Evolutionary conservation across 2,113 vertebrate genomes (phyloP).

Genomic region (Oostethus manadensis): DNA sequence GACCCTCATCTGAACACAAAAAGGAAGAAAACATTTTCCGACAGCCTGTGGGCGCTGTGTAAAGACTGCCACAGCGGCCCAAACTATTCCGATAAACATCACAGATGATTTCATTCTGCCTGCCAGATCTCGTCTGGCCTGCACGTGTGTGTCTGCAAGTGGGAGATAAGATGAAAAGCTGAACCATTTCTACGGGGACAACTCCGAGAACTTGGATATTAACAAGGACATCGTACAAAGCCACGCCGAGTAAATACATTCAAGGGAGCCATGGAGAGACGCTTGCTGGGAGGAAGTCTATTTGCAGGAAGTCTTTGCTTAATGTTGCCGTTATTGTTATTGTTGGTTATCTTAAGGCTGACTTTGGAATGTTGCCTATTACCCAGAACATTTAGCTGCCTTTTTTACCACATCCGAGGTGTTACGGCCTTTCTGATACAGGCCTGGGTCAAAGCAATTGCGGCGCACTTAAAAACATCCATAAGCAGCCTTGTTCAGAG

Average conservation of each 20-base stretch:
- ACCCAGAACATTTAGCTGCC: no score
- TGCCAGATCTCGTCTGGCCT: conserved; percentile 30
- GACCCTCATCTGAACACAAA: conserved; percentile 5
- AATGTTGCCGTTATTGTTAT: no score
- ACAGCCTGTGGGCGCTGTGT: conserved; percentile 3
- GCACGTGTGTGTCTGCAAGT: conserved; percentile 36
- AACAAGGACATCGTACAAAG: conserved; percentile 39
- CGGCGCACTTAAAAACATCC: no score
- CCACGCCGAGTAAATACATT: conserved; percentile 10
- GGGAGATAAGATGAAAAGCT: conserved; percentile 40
- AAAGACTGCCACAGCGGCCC: conserved; percentile 21
- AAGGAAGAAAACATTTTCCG: conserved; percentile 8
- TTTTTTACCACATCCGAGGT: no score
- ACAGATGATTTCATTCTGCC: conserved; percentile 41
- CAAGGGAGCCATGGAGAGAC: neutral
- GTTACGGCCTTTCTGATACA: no score
- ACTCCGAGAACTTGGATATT: conserved; percentile 26
- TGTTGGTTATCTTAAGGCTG: no score
- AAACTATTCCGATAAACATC: conserved; percentile 38
- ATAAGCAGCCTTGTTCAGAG: no score
- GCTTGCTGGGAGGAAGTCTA: neutral
- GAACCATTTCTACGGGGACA: conserved; percentile 36
- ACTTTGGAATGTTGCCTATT: no score
- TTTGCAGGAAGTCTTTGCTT: no score
- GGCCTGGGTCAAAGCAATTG: no score